Evolutionary conservation across 2,888 invertebrate genomes (phyloP).

Genomic region (Sinhomidia bicolor): DNA sequence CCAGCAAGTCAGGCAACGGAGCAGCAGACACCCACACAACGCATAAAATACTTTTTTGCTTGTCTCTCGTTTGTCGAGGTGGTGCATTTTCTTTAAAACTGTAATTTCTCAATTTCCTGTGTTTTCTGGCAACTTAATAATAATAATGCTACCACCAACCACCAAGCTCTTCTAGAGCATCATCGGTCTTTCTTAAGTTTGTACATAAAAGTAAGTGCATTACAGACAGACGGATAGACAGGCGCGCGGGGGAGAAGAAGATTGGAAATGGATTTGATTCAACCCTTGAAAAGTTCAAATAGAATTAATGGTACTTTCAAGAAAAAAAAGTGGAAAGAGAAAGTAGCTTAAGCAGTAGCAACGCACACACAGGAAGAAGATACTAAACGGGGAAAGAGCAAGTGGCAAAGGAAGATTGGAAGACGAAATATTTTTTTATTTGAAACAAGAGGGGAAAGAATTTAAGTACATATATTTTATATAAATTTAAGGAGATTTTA

Average conservation of each 20-base stretch:
- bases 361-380: background rate
- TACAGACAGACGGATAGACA: background rate
- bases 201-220: constrained; percentile 12
- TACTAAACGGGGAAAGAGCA: background rate
- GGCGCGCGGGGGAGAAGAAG: no score
- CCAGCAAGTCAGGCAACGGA: background rate
- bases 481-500: constrained; percentile 35
- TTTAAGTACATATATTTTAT: no score
- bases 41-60: background rate
- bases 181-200: constrained; percentile 17
- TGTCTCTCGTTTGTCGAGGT: background rate
- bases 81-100: background rate
- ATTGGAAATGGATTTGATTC: constrained; percentile 37
- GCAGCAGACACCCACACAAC: no score
- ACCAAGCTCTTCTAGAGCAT: no score
- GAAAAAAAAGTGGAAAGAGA: background rate
- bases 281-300: constrained; percentile 43
- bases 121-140: constrained; percentile 9
- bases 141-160: no score
- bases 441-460: constrained; percentile 17
- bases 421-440: constrained; percentile 41
- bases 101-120: background rate
- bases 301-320: constrained; percentile 43
- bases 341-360: background rate
- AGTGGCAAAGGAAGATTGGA: background rate